Conservation (phyloP, 2,113 vertebrate species). For the Entomyzon cyanotis region DNA sequence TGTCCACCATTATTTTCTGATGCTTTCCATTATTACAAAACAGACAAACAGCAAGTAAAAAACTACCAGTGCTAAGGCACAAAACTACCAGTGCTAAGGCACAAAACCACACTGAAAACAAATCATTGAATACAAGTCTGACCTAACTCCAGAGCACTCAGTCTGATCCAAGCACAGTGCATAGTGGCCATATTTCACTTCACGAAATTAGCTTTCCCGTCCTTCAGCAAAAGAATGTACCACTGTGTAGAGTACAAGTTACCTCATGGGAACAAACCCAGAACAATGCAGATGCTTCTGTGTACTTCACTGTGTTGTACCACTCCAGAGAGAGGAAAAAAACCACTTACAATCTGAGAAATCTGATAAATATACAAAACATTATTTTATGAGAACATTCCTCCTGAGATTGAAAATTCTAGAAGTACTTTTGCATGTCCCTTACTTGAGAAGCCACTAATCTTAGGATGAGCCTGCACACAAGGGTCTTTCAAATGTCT, state of each 20-base stretch:
- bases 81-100: not conserved
- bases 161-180: not conserved
- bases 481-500: not conserved
- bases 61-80: not conserved
- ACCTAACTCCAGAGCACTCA: not conserved
- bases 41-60: not conserved
- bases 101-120: not conserved
- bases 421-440: not conserved
- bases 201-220: not conserved
- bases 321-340: not conserved
- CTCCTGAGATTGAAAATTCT: not conserved
- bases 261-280: conserved; percentile 12
- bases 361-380: not conserved
- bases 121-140: not conserved
- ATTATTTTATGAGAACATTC: not conserved
- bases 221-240: conserved; percentile 6
- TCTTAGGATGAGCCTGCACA: not conserved
- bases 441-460: not conserved
- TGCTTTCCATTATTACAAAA: not conserved
- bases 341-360: not conserved
- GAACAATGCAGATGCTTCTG: not conserved
- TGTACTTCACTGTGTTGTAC: not conserved
- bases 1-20: not conserved
- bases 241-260: conserved; percentile 11
- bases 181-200: conserved; percentile 29